Evolutionary conservation across 2,888 invertebrate species (phyloP), one percentile per base, ranked within the genome.

Genomic region (Laothoe populi): DNA sequence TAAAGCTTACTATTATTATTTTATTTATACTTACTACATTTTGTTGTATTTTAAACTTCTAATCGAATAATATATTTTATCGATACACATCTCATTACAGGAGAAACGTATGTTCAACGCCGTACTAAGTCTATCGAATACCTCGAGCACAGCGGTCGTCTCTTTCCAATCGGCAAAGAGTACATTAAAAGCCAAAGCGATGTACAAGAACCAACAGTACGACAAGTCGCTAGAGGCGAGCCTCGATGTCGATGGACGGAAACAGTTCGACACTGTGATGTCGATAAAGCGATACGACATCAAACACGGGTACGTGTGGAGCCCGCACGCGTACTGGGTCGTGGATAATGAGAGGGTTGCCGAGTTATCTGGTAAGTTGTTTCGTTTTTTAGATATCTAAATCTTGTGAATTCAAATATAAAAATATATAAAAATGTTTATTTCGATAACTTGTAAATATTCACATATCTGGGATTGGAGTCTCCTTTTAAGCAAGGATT

Each of bases 321-420:
- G 93, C 57, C 97, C 97, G 0, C 94, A 93, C 74, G 93, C 96
- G 31, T 94, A 95, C 69, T 91, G 97, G 79, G 94, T 95, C 0
- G 95, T 97, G 0, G 96, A 96, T 74, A 94, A 95, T 60, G 95
- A 96, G 66, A 92, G 94, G 59, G 94, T 97, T 0, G 95, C 96
- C 0, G 96, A 95, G 64, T 81, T 97, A 7, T 86, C 94, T 79
- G 95, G 96, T 96, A 84, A 87, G 84, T 71, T 61, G 59, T 42
- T 35, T n/a, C n/a, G n/a, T n/a, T n/a, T n/a, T n/a, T n/a, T n/a
- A n/a, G n/a, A n/a, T n/a, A n/a, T n/a, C n/a, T n/a, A n/a, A n/a
- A n/a, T n/a, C n/a, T n/a, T n/a, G n/a, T n/a, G n/a, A n/a, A n/a
- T n/a, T n/a, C n/a, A n/a, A n/a, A n/a, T n/a, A n/a, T n/a, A n/a